phyloP scores from a whole-genome alignment of 1,140 invertebrate species.

The Meloidogyne floridensis region DNA sequence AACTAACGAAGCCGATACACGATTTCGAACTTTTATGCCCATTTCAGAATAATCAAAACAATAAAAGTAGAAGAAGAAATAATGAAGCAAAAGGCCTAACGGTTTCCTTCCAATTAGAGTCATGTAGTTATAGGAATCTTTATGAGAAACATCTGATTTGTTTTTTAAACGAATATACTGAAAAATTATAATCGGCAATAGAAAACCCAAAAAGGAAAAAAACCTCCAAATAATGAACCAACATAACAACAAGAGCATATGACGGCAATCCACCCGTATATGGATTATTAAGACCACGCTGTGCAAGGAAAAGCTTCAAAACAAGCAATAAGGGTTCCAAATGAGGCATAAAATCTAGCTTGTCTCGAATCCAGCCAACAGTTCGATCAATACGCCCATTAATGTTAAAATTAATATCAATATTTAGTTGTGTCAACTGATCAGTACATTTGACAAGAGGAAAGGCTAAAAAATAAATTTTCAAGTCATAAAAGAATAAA shows the following conservation, averaged over 20 bases:
- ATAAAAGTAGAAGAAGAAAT: slow-evolving; percentile 37
- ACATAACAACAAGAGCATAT: slow-evolving; percentile 96
- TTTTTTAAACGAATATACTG: slow-evolving; percentile 19
- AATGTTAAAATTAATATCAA: slow-evolving; percentile 49
- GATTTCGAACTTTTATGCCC: slow-evolving; percentile 12
- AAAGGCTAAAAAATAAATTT: slow-evolving; percentile 34
- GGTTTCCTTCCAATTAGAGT: slow-evolving; percentile 8
- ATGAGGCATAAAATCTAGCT: slow-evolving; percentile 8
- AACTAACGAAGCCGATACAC: slow-evolving; percentile 4
- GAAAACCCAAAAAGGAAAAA: neutral
- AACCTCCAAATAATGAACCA: slow-evolving; percentile 93
- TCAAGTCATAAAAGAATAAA: neutral
- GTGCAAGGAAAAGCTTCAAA: slow-evolving; percentile 69
- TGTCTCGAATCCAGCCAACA: slow-evolving; percentile 38
- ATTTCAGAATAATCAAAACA: slow-evolving; percentile 28
- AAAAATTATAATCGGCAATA: neutral
- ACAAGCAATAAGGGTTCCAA: slow-evolving; percentile 39
- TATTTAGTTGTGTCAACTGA: slow-evolving; percentile 38
- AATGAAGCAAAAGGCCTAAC: slow-evolving; percentile 28
- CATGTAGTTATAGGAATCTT: slow-evolving; percentile 11
- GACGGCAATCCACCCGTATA: slow-evolving; percentile 98
- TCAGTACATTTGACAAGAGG: slow-evolving; percentile 44
- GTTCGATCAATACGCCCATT: neutral
- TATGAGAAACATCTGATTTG: neutral
- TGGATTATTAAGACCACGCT: slow-evolving; percentile 96